Evolutionary conservation across 1,140 invertebrate genomes (phyloP).

Genomic region (Cardiocondyla obscurior): DNA sequence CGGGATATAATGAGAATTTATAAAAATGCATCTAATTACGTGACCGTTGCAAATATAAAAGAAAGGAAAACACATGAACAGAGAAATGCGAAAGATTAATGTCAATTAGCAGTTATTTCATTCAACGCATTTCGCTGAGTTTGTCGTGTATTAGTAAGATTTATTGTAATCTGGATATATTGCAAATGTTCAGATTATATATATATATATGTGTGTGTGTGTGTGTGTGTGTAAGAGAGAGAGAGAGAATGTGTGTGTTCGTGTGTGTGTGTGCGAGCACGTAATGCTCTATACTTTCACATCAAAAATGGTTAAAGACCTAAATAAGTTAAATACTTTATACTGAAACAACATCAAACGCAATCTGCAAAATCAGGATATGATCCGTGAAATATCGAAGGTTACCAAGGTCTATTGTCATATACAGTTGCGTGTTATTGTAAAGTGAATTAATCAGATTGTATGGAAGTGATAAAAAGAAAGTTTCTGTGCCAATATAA

Average conservation of each 20-base stretch:
- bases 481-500: constrained; percentile 24
- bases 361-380: constrained; percentile 41
- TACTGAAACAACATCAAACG: constrained; percentile 41
- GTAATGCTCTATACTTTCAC: constrained; percentile 51
- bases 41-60: constrained; percentile 1
- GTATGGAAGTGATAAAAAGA: constrained; percentile 6
- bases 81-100: constrained; percentile 45
- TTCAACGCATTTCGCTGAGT: constrained; percentile 50
- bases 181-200: constrained; percentile 34
- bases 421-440: constrained; percentile 47
- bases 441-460: constrained; percentile 48
- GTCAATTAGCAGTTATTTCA: constrained; percentile 38
- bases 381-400: constrained; percentile 49
- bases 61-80: constrained; percentile 59
- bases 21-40: constrained; percentile 15
- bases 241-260: no score
- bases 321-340: constrained; percentile 23
- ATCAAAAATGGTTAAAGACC: constrained; percentile 40
- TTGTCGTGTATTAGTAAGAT: constrained; percentile 51
- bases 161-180: constrained; percentile 15
- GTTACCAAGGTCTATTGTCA: constrained; percentile 42
- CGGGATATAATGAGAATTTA: constrained; percentile 6
- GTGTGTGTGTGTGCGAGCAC: constrained; percentile 6
- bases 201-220: not conserved
- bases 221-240: no score